A percentile compares a stretch with the other conserved stretches of the same genome.
These are phyloP conservation scores for Tetragonula clypearis DNA, from an alignment of 1,140 invertebrate genomes.

Conservation along the genomic window DNA sequence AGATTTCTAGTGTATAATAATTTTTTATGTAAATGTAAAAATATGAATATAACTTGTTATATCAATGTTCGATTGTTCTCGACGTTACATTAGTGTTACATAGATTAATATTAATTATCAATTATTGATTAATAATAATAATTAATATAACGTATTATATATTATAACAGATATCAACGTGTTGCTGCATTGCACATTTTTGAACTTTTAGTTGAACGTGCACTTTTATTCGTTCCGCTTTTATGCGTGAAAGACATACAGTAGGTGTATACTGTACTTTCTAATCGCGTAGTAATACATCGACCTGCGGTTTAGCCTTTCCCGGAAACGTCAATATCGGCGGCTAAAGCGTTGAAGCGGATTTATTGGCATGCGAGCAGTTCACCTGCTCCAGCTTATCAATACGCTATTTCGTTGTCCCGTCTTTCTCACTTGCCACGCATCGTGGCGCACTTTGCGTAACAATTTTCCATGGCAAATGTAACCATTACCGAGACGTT, in stretches of 20 bases:
- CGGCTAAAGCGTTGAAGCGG: constrained; percentile 53
- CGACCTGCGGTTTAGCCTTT: constrained; percentile 65
- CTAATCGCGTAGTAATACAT: constrained; percentile 64
- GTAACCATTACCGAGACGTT: constrained; percentile 22
- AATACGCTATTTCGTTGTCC: constrained; percentile 48
- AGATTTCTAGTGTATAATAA: too few relatives aligned
- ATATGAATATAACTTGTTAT: too few relatives aligned
- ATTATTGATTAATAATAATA: too few relatives aligned
- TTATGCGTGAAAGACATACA: constrained; percentile 33
- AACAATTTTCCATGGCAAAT: background rate
- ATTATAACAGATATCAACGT: too few relatives aligned
- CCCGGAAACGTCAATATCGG: constrained; percentile 64
- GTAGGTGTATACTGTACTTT: constrained; percentile 14
- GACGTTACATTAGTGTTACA: too few relatives aligned
- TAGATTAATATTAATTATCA: too few relatives aligned
- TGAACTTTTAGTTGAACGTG: background rate
- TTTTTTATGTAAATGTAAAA: too few relatives aligned
- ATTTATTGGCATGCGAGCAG: constrained; percentile 64
- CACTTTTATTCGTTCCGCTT: constrained; percentile 35
- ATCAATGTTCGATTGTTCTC: too few relatives aligned
- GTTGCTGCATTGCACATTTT: background rate
- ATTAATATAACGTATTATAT: too few relatives aligned
- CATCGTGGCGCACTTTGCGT: background rate
- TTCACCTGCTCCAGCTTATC: constrained; percentile 54
- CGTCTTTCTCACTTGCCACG: constrained; percentile 14